Conservation (phyloP, 1,140 invertebrate species). For the Meloidogyne chitwoodi region DNA sequence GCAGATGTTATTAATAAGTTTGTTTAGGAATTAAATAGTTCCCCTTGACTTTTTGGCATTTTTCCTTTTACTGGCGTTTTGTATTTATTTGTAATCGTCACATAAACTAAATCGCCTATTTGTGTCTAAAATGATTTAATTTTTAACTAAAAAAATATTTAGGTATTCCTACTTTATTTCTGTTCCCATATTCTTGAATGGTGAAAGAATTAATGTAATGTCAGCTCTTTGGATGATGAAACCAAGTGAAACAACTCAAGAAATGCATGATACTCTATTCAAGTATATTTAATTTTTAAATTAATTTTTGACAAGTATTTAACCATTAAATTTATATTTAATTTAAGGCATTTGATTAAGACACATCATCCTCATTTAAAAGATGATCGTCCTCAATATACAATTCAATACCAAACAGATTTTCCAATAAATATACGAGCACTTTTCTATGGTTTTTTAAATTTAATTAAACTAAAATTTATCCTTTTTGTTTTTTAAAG, state of each 20-base stretch:
- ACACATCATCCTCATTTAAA: slow-evolving; percentile 45
- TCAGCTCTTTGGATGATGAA: slow-evolving; percentile 88
- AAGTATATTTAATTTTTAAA: slow-evolving; percentile 9
- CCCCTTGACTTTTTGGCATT: no score
- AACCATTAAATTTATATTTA: neutral
- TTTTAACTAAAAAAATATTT: neutral
- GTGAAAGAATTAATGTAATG: slow-evolving; percentile 76
- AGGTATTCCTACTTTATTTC: slow-evolving; percentile 90
- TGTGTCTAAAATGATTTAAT: neutral
- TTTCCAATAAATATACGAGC: slow-evolving; percentile 84
- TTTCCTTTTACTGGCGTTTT: no score
- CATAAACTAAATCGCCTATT: no score
- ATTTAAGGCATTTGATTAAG: slow-evolving; percentile 44
- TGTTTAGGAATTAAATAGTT: neutral
- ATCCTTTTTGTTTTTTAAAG: neutral
- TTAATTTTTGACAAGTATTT: no score
- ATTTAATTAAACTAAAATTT: neutral
- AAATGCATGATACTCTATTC: slow-evolving; percentile 82
- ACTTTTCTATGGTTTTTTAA: slow-evolving; percentile 84
- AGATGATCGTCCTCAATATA: slow-evolving; percentile 56
- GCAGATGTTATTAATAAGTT: slow-evolving; percentile 79
- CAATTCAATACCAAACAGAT: slow-evolving; percentile 69
- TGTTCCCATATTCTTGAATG: slow-evolving; percentile 84
- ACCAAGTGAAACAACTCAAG: slow-evolving; percentile 76
- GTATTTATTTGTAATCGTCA: no score